Base-by-base conservation (phyloP, 2,888 invertebrate genomes). In the Parelbella ahira region DNA sequence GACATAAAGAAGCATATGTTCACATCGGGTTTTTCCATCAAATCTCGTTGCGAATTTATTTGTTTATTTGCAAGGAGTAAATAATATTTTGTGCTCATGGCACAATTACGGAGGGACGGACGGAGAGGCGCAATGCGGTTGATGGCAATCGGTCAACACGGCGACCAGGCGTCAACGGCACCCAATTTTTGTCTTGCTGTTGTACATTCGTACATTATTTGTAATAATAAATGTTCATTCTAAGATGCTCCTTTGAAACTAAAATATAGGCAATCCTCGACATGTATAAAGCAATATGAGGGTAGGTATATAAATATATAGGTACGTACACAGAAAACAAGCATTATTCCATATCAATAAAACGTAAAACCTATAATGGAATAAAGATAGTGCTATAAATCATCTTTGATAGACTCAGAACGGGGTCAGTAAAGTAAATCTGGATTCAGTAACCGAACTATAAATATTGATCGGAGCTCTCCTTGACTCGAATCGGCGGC, bases 401-500 rank as follows among this genome's bases (percentile, higher is more conserved):
- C 55, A 58, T 55, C 53, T 49, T 49, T 49, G 65, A 66, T 67
- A 62, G 61, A 60, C 54, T 58, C 60, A 60, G 66, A 70, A 70
- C 68, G 63, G 64, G 67, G 67, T 61, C 68, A 66, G 68, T 58
- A 34, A 33, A 27, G 34, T 42, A 62, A 59, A 60, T 67, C 51
- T 59, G 57, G 63, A 63, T 56, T 53, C 53, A 50, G 55, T 65
- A 64, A 67, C 58, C 64, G 66, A 63, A 65, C 62, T 57, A 61
- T 63, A 63, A 68, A 75, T 75, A 75, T 73, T 68, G 65, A 72
- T 74, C 63, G 58, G 58, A 54, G 58, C 52, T 74, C 75, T 74
- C 78, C 80, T 81, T 77, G 81, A 77, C 79, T 81, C 72, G 60
- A 62, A 66, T 73, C 63, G 76, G 80, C 81, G 74, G 69, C 39